phyloP scores from a whole-genome alignment of 2,797 vertebrate genomes.

The Anisognathus igniventris region DNA sequence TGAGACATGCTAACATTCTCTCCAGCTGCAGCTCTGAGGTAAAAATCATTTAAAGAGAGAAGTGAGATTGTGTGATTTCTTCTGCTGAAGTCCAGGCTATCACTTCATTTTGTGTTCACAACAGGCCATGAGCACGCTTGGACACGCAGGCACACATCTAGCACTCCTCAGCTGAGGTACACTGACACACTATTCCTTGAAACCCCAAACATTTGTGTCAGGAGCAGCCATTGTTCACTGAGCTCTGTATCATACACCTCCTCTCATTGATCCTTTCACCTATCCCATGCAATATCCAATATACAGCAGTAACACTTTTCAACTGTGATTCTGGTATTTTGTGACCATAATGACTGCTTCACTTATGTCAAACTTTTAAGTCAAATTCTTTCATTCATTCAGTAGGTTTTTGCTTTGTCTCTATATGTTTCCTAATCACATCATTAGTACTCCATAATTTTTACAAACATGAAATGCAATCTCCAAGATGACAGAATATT shows the following conservation, averaged over 20 bases:
- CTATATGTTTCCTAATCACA: not conserved
- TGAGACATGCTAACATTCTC: not conserved
- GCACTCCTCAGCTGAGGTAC: not conserved
- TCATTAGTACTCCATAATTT: not conserved
- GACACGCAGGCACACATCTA: accelerated
- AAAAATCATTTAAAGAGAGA: not conserved
- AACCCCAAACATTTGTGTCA: not conserved
- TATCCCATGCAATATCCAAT: not conserved
- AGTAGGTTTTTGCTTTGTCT: not conserved
- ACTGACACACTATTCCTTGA: not conserved
- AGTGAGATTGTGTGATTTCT: not conserved
- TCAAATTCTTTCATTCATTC: not conserved
- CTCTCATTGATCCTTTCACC: not conserved
- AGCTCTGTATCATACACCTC: not conserved
- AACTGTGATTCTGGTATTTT: not conserved
- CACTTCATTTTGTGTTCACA: not conserved
- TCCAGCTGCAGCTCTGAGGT: not conserved
- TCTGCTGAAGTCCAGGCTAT: not conserved
- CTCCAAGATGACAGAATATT: not conserved
- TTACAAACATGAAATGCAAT: not conserved
- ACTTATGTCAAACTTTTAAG: not conserved
- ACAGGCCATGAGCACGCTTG: accelerated
- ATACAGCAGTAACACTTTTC: not conserved
- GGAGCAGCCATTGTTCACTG: not conserved
- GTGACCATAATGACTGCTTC: not conserved